Percentiles rank a stretch among this genome's conserved stretches.
Conservation (phyloP, 2,888 invertebrate genomes). For the Coleophora flavipennella region DNA sequence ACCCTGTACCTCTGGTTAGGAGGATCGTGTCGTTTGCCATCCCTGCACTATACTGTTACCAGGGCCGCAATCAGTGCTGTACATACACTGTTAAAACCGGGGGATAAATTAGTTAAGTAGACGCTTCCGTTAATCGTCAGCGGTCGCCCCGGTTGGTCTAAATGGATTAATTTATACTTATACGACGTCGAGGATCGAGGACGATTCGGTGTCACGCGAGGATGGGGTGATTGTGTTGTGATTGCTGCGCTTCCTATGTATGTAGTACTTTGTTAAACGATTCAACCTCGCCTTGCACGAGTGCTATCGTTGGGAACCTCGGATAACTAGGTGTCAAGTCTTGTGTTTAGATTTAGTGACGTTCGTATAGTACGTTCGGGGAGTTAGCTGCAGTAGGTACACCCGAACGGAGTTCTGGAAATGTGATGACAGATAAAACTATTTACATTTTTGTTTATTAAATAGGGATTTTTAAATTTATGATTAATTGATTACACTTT, state of each 20-base stretch:
- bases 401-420: too few relatives aligned
- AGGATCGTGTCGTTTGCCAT: too few relatives aligned
- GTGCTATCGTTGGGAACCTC: conserved; percentile 7
- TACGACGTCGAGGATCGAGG: conserved; percentile 49
- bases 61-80: conserved; percentile 70
- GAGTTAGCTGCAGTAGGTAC: too few relatives aligned
- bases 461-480: too few relatives aligned
- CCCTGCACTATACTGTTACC: conserved; percentile 49
- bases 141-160: conserved; percentile 52
- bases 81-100: conserved; percentile 73
- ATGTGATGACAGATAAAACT: too few relatives aligned
- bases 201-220: conserved; percentile 71
- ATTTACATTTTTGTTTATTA: too few relatives aligned
- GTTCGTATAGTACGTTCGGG: too few relatives aligned
- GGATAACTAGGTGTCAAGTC: not conserved
- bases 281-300: conserved; percentile 13
- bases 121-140: conserved; percentile 73
- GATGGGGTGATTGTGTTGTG: conserved; percentile 71
- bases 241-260: conserved; percentile 68
- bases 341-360: too few relatives aligned
- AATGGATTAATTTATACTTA: conserved; percentile 75
- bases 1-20: too few relatives aligned
- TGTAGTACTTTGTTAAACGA: conserved; percentile 54
- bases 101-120: conserved; percentile 74
- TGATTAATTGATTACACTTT: too few relatives aligned